Evolutionary conservation across 2,888 invertebrate genomes (phyloP).

Genomic region (Melipona beecheii): DNA sequence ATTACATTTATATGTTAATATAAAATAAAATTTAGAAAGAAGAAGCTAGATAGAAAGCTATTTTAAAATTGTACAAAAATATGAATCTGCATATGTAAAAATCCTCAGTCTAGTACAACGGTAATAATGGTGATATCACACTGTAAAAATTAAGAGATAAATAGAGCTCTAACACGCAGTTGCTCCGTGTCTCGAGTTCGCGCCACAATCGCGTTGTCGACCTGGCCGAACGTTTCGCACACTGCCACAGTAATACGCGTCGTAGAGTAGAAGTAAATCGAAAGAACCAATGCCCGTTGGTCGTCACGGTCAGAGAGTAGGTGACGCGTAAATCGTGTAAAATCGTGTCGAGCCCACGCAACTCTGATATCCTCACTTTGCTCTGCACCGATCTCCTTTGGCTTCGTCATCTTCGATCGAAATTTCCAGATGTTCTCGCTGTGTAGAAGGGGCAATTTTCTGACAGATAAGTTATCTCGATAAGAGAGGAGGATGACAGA

Average conservation of each 20-base stretch:
- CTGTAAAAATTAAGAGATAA: neutral
- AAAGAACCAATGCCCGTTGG: neutral
- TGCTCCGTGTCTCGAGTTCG: neutral
- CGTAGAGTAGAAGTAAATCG: neutral
- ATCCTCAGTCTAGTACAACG: too few species aligned
- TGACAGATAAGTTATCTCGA: neutral
- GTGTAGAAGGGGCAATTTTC: neutral
- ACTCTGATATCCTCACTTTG: too few species aligned
- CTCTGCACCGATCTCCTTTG: neutral
- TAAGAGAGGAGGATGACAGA: neutral
- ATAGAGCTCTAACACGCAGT: neutral
- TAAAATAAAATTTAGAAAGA: too few species aligned
- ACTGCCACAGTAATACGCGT: neutral
- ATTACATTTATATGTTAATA: too few species aligned
- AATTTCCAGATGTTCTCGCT: neutral
- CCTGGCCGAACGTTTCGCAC: neutral
- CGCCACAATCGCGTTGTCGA: neutral
- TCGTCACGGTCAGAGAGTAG: conserved; percentile 19
- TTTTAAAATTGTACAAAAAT: neutral
- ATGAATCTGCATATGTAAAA: too few species aligned
- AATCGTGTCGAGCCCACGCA: too few species aligned
- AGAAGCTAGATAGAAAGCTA: too few species aligned
- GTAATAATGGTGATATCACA: too few species aligned
- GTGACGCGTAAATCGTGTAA: conserved; percentile 6
- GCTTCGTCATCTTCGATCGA: neutral